Evolutionary conservation across 2,113 vertebrate genomes (phyloP).

Genomic region (Lichenostomus cassidix): DNA sequence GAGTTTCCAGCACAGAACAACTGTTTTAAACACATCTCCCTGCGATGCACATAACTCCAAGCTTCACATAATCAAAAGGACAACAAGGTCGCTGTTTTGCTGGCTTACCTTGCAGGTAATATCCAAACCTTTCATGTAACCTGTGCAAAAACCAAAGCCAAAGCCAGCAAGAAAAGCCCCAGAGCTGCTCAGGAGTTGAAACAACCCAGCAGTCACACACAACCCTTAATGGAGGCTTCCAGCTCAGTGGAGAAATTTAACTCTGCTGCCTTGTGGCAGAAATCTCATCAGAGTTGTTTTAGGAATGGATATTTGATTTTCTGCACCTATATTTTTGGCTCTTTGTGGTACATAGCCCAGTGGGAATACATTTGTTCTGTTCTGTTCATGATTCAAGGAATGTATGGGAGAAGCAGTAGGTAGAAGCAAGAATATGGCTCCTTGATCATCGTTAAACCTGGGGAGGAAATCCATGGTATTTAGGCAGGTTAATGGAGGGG

Average conservation of each 20-base stretch:
- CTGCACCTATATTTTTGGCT: accelerated
- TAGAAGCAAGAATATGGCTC: background rate
- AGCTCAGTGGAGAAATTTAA: background rate
- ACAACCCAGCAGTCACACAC: background rate
- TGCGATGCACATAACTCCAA: background rate
- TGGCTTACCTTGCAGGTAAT: background rate
- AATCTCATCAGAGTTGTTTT: background rate
- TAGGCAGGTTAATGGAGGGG: background rate
- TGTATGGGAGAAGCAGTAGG: background rate
- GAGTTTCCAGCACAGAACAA: background rate
- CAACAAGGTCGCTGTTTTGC: background rate
- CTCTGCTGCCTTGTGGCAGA: background rate
- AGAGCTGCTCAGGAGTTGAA: background rate
- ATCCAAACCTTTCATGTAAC: background rate
- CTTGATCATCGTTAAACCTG: background rate
- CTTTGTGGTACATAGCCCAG: background rate
- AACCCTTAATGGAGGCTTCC: background rate
- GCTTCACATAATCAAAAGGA: background rate
- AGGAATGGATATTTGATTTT: background rate
- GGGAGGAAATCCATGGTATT: background rate
- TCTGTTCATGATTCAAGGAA: background rate
- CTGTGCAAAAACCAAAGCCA: background rate
- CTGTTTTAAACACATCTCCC: background rate
- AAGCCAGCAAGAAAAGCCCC: background rate
- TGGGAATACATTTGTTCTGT: background rate